A percentile compares a stretch with the other conserved stretches of the same genome.
These are phyloP conservation scores for Lottia scabra DNA, from an alignment of 2,888 invertebrate genomes.

Conservation along the genomic window DNA sequence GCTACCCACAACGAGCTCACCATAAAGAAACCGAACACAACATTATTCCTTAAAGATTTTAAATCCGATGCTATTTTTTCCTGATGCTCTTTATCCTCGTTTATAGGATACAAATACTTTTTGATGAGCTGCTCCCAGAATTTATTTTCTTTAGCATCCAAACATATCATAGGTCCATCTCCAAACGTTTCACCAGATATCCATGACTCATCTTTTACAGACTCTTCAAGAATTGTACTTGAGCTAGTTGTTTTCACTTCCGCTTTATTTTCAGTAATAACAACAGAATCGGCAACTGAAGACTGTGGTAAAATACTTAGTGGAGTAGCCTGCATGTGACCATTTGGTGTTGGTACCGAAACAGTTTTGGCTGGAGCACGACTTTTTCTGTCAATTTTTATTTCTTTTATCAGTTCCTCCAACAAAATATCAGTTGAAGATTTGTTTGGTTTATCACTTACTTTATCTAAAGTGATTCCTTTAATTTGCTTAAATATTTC, in stretches of 20 bases:
- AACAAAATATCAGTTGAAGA: slow-evolving; percentile 45
- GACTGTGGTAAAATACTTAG: not conserved
- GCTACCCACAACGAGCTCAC: slow-evolving; percentile 97
- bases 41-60: slow-evolving; percentile 52
- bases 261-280: not conserved
- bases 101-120: slow-evolving; percentile 93
- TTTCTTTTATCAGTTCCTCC: slow-evolving; percentile 45
- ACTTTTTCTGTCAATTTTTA: slow-evolving; percentile 25
- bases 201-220: slow-evolving; percentile 90
- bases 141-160: slow-evolving; percentile 82
- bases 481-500: slow-evolving; percentile 42
- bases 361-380: slow-evolving; percentile 8
- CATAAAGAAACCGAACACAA: slow-evolving; percentile 78
- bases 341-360: slow-evolving; percentile 19
- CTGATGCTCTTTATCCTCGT: slow-evolving; percentile 82
- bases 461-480: slow-evolving; percentile 14
- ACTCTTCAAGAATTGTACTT: slow-evolving; percentile 72
- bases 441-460: slow-evolving; percentile 11
- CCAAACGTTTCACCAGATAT: slow-evolving; percentile 88
- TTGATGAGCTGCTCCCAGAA: slow-evolving; percentile 97
- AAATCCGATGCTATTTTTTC: slow-evolving; percentile 48
- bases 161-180: slow-evolving; percentile 90
- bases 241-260: not conserved
- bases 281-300: not conserved
- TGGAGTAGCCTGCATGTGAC: not conserved